These are phyloP conservation scores for Florisuga fusca DNA, from an alignment of 2,797 vertebrate species.

Conservation along the genomic window DNA sequence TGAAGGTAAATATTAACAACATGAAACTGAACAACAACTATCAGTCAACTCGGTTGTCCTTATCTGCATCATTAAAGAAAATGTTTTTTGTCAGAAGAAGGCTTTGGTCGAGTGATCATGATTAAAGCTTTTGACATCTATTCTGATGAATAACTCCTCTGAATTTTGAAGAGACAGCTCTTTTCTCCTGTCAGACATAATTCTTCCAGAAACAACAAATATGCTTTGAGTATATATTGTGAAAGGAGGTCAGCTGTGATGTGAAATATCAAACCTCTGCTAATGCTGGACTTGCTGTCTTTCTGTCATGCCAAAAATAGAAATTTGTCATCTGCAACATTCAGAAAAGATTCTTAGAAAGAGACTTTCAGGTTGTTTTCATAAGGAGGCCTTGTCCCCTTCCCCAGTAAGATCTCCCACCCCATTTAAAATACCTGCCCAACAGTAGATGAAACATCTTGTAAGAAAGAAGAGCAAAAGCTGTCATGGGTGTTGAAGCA, in stretches of 20 bases:
- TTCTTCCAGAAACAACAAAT: slow-evolving; percentile 36
- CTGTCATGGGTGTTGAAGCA: slow-evolving; percentile 46
- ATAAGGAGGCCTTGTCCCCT: neutral
- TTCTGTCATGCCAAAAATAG: neutral
- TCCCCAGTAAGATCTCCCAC: neutral
- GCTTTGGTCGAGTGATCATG: slow-evolving; percentile 25
- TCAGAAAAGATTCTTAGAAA: neutral
- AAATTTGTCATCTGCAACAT: neutral
- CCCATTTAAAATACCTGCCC: slow-evolving; percentile 12
- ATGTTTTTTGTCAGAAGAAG: neutral
- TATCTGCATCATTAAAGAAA: slow-evolving; percentile 16
- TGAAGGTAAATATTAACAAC: neutral
- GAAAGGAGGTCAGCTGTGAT: slow-evolving; percentile 18
- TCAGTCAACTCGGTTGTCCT: slow-evolving; percentile 14
- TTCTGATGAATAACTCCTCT: slow-evolving; percentile 16
- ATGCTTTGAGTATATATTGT: slow-evolving; percentile 22
- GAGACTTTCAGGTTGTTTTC: neutral
- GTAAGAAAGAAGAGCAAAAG: slow-evolving; percentile 38
- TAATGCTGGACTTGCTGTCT: neutral
- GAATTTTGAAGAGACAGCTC: slow-evolving; percentile 38
- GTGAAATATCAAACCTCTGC: slow-evolving; percentile 10
- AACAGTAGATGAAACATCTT: slow-evolving; percentile 4
- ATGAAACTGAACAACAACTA: neutral
- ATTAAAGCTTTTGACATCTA: slow-evolving; percentile 37
- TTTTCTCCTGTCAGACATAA: slow-evolving; percentile 32